Evolutionary conservation across 1,140 invertebrate genomes (phyloP), one percentile per base, ranked within the genome.

Genomic region (Drosophila seguyi): DNA sequence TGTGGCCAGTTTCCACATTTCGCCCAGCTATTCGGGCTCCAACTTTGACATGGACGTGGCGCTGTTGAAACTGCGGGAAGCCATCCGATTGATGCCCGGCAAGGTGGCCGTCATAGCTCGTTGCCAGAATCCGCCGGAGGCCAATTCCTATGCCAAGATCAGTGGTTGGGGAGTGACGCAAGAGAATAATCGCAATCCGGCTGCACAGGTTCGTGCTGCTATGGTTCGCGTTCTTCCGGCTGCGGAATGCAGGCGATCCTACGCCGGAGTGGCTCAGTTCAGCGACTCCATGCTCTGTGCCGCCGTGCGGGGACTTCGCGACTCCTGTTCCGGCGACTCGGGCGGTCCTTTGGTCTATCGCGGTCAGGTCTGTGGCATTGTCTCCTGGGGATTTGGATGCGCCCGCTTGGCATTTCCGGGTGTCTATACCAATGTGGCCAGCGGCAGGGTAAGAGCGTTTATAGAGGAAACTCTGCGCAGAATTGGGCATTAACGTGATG

Each of bases 351-450:
- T 95, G 5, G 94, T 95, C 0, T 87, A 93, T 36, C 86, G 93
- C 16, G 93, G 93, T 3, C 82, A 92, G 45, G 85, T 95, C 2
- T 93, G 95, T 34, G 96, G 96, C 38, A 93, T 97, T 52, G 95
- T 96, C 0, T 96, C 96, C 3, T 92, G 91, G 91, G 91, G 91
- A 50, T 87, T 92, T 18, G 91, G 91, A 8, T 97, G 96, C 87
- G 96, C 94, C 0, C 93, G 95, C 41, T 87, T 94, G 0, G 93
- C 94, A 3, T 96, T 95, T 88, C 96, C 96, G 4, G 96, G 97
- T 14, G 96, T 97, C 0, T 97, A 97, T 85, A 97, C 96, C 0
- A 94, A 95, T 72, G 95, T 97, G 2, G 95, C 95, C 22, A 92
- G 87, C 56, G 14, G 13, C 3, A 75, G 84, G 22, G 81, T 92